Evolutionary conservation across 2,888 invertebrate genomes (phyloP), one percentile per base, ranked within the genome.

Genomic region (Aphodius granarius): DNA sequence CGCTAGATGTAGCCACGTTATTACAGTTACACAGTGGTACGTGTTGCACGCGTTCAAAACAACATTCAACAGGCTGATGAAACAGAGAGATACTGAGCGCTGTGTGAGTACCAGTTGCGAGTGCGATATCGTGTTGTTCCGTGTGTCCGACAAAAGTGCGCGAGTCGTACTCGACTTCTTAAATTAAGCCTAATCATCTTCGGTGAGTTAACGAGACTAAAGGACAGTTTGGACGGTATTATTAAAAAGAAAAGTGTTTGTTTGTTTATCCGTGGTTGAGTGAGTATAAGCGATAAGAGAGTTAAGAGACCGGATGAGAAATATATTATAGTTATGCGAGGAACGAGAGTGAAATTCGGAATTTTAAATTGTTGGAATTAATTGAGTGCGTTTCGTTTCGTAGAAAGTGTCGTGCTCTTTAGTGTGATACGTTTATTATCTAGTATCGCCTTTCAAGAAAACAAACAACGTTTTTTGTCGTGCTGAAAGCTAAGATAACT

Each of bases 51-150:
- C 77, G 75, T 74, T 75, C 75, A 73, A 76, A 73, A 76, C 66
- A 70, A 73, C 77, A 77, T 77, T 77, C 77, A 77, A 77, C 77
- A 77, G 77, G 77, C 77, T 76, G 70, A 77, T 73, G 74, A 66
- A 68, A 77, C 77, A 77, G 77, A 77, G 74, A 77, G n/a, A n/a
- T n/a, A 75, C 77, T 77, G 73, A 43, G 63, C 73, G 71, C 74
- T 19, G 20, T 68, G 66, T 70, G 72, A 43, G 43, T 43, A 43
- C 43, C 73, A 74, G 77, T 73, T 74, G 74, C 74, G 77, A 77
- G 77, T 77, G 77, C 75, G 77, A 77, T 75, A 77, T 74, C 73
- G 71, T 77, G 72, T 77, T 75, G 77, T 43, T 9, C 13, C 43
- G 43, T 43, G 9, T 75, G 76, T 76, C 71, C 68, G 72, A 75